phyloP scores from a whole-genome alignment of 2,113 vertebrate species.

The Salminus brasiliensis region DNA sequence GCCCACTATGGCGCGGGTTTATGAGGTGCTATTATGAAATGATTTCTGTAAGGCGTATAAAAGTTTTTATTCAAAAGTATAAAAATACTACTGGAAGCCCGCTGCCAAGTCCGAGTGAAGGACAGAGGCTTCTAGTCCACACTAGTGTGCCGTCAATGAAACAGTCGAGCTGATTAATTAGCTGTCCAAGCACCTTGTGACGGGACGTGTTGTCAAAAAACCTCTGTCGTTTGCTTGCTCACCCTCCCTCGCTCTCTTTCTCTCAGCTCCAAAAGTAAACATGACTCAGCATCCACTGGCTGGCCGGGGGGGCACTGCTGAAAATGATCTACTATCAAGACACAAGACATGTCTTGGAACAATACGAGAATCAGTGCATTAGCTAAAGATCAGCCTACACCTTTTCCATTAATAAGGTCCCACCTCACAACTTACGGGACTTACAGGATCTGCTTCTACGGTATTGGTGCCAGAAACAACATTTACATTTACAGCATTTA shows the following conservation, averaged over 20 bases:
- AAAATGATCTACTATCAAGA: constrained; percentile 14
- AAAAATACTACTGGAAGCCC: constrained; percentile 41
- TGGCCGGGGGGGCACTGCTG: not conserved
- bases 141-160: not conserved
- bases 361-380: not conserved
- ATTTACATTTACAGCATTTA: too few relatives aligned
- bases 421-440: too few relatives aligned
- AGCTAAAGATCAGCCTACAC: too few relatives aligned
- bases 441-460: too few relatives aligned
- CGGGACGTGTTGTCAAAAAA: not conserved
- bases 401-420: too few relatives aligned
- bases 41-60: constrained; percentile 54
- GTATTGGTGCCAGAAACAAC: too few relatives aligned
- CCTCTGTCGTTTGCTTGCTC: too few relatives aligned
- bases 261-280: not conserved
- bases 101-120: constrained; percentile 35
- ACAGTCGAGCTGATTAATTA: constrained; percentile 23
- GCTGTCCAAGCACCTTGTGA: not conserved
- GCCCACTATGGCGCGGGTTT: constrained; percentile 49
- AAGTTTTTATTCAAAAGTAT: constrained; percentile 51
- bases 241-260: not conserved
- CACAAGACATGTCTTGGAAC: constrained; percentile 19
- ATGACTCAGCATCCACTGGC: constrained; percentile 6
- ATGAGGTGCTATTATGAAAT: constrained; percentile 60
- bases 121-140: constrained; percentile 6